These are phyloP conservation scores for Montipora capricornis DNA, from an alignment of 64 coral and sea anemone species.

Conservation along the genomic window DNA sequence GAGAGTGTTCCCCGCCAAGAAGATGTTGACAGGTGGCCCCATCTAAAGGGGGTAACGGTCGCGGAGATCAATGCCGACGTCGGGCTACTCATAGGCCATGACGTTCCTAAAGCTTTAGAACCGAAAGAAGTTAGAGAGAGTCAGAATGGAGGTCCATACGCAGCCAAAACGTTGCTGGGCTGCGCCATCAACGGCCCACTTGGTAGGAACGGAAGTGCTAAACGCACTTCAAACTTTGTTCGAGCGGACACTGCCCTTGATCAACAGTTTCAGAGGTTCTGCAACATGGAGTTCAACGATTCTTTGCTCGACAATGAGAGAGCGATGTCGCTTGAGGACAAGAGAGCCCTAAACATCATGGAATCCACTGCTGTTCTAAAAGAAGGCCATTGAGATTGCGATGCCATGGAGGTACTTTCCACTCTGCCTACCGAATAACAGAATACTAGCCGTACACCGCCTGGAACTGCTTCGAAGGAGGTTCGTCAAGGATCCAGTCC, in stretches of 20 bases:
- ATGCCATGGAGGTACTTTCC: constrained; percentile 9
- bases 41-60: constrained; percentile 1
- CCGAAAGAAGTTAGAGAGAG: no score
- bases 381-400: constrained; percentile 4
- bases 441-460: not conserved
- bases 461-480: not conserved
- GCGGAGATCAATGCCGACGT: not conserved
- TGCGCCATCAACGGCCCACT: no score
- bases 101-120: no score
- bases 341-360: not conserved
- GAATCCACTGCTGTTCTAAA: not conserved
- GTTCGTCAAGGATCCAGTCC: constrained; percentile 6
- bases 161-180: no score
- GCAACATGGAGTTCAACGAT: constrained; percentile 31
- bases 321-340: not conserved
- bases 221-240: not conserved
- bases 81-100: no score
- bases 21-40: constrained; percentile 31
- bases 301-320: not conserved
- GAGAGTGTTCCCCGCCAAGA: not conserved
- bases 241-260: not conserved
- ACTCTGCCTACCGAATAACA: not conserved
- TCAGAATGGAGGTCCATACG: no score
- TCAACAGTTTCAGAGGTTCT: constrained; percentile 28
- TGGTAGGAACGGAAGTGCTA: no score